phyloP scores from a whole-genome alignment of 2,113 vertebrate genomes.

The Halichoerus grypus region DNA sequence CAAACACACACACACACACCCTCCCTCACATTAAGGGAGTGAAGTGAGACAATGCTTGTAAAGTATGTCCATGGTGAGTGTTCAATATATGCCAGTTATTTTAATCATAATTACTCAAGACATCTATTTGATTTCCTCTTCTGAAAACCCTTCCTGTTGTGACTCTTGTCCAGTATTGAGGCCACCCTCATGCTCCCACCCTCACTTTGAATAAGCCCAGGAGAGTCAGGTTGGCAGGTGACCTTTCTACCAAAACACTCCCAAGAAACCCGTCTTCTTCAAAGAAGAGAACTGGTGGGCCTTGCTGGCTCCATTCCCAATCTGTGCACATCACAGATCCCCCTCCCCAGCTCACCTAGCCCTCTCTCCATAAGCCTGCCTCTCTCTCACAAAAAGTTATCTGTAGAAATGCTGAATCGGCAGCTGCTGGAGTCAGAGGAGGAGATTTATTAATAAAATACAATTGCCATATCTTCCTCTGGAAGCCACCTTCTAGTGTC shows the following conservation, averaged over 20 bases:
- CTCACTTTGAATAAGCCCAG: not conserved
- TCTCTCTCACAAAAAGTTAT: not conserved
- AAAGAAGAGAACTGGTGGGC: not conserved
- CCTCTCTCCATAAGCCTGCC: not conserved
- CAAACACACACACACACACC: not conserved
- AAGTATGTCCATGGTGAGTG: not conserved
- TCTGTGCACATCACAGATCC: not conserved
- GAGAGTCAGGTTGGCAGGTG: not conserved
- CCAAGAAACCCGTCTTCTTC: not conserved
- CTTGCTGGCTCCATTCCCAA: not conserved
- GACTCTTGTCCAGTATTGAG: not conserved
- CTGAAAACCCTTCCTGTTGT: conserved; percentile 3
- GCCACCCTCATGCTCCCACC: not conserved
- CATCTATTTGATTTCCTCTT: not conserved
- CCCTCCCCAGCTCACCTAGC: not conserved
- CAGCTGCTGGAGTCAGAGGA: not conserved
- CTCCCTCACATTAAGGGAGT: not conserved
- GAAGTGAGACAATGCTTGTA: not conserved
- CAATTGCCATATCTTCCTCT: not conserved
- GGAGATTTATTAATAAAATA: conserved; percentile 16
- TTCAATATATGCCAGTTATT: not conserved
- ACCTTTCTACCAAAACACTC: not conserved
- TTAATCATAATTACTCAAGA: not conserved
- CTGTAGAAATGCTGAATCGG: not conserved
- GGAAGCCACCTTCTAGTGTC: not conserved